Evolutionary conservation across 2,888 invertebrate genomes (phyloP).

Genomic region (Oscheius onirici): DNA sequence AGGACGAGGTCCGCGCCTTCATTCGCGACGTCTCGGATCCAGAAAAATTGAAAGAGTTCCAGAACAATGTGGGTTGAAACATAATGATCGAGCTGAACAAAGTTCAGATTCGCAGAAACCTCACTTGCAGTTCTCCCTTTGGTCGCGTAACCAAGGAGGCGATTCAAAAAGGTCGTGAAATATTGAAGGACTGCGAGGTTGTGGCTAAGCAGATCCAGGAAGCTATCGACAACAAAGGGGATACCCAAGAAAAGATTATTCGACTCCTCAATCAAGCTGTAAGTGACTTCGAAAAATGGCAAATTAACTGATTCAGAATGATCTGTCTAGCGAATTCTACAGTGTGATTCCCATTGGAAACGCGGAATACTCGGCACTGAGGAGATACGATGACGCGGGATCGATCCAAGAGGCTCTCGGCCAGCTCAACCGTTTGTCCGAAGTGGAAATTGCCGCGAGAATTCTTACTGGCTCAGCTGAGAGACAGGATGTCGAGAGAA

Average conservation of each 20-base stretch:
- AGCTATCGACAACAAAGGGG: slow-evolving; percentile 9
- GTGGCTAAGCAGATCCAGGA: slow-evolving; percentile 38
- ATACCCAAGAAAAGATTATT: slow-evolving; percentile 13
- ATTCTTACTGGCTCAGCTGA: slow-evolving; percentile 41
- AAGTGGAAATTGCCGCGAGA: slow-evolving; percentile 45
- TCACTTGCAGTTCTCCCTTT: slow-evolving; percentile 36
- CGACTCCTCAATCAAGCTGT: slow-evolving; percentile 33
- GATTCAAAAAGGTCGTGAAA: slow-evolving; percentile 41
- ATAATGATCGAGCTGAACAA: too few relatives aligned
- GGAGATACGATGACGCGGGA: slow-evolving; percentile 34
- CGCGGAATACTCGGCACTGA: slow-evolving; percentile 68
- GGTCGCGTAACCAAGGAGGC: slow-evolving; percentile 48
- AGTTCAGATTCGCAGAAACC: background rate
- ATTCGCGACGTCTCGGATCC: slow-evolving; percentile 73
- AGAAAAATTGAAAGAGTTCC: slow-evolving; percentile 46
- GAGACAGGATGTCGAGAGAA: slow-evolving; percentile 35
- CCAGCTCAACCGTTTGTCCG: slow-evolving; percentile 38
- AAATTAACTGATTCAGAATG: too few relatives aligned
- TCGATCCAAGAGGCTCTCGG: slow-evolving; percentile 19
- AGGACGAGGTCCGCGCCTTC: slow-evolving; percentile 39
- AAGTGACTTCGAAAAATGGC: background rate
- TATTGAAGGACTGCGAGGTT: slow-evolving; percentile 24
- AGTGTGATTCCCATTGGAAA: slow-evolving; percentile 74
- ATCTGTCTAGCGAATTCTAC: slow-evolving; percentile 75
- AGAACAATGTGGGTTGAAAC: slow-evolving; percentile 25